Conservation (phyloP, 2,888 invertebrate species). For the Mayetiola destructor region DNA sequence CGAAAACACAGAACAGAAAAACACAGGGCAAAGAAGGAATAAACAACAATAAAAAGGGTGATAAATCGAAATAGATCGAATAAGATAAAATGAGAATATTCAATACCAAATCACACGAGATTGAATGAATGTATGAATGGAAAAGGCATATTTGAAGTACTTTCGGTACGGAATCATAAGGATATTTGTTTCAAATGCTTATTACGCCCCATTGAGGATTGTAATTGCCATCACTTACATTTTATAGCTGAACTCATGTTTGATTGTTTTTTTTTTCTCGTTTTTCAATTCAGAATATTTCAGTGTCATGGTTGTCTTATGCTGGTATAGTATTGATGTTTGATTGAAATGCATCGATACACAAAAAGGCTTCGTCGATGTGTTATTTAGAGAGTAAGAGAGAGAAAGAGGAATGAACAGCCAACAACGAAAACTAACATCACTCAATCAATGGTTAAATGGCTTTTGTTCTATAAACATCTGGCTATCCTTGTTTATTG, state of each 20-base stretch:
- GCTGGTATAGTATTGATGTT: too few species aligned
- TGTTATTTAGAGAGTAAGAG: too few species aligned
- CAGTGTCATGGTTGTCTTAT: too few species aligned
- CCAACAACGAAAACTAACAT: too few species aligned
- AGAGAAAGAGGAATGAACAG: too few species aligned
- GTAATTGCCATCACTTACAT: not conserved
- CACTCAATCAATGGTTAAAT: too few species aligned
- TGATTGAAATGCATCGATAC: too few species aligned
- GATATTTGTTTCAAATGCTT: not conserved
- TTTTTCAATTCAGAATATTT: too few species aligned
- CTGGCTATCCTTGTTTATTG: too few species aligned
- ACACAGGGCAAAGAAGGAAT: not conserved
- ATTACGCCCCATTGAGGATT: conserved; percentile 1
- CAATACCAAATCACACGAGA: not conserved
- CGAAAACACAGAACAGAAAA: conserved; percentile 8
- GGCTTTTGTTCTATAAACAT: too few species aligned
- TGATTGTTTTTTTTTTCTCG: not conserved
- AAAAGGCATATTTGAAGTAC: not conserved
- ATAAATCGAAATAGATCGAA: conserved; percentile 5
- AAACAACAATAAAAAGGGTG: conserved; percentile 13
- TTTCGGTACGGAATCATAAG: not conserved
- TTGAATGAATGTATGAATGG: not conserved
- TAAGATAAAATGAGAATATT: not conserved
- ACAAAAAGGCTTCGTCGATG: too few species aligned
- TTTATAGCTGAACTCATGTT: not conserved